Evolutionary conservation across 2,113 vertebrate genomes (phyloP).

Genomic region (Sigmodon hispidus): DNA sequence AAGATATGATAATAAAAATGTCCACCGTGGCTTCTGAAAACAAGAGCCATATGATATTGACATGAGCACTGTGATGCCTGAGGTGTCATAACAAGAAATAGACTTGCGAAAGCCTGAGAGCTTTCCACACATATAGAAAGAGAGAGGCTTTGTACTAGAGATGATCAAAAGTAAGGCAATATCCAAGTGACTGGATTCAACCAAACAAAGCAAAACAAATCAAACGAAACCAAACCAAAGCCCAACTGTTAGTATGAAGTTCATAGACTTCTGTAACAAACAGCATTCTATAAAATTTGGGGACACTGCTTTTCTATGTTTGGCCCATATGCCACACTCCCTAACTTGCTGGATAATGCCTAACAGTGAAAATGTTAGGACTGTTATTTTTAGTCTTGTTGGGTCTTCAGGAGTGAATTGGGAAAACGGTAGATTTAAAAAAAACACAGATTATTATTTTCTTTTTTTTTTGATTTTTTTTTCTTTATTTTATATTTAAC

Average conservation of each 20-base stretch:
- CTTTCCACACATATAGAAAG: neutral
- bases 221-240: neutral
- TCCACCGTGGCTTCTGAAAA: slow-evolving; percentile 1
- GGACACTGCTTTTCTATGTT: neutral
- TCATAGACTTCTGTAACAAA: neutral
- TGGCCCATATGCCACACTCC: neutral
- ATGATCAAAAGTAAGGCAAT: neutral
- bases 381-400: neutral
- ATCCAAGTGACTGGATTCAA: neutral
- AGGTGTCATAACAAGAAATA: neutral
- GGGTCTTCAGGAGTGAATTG: neutral
- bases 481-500: too few species aligned
- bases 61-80: neutral
- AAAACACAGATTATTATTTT: too few species aligned
- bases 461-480: too few species aligned
- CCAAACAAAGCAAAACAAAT: neutral
- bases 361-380: neutral
- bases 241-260: neutral
- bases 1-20: neutral
- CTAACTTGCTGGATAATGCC: neutral
- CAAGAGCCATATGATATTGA: neutral
- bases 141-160: neutral
- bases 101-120: neutral
- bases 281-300: neutral
- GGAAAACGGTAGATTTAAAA: neutral